These are phyloP conservation scores for Hylomyscus alleni DNA, from an alignment of 2,797 vertebrate species.

Conservation along the genomic window DNA sequence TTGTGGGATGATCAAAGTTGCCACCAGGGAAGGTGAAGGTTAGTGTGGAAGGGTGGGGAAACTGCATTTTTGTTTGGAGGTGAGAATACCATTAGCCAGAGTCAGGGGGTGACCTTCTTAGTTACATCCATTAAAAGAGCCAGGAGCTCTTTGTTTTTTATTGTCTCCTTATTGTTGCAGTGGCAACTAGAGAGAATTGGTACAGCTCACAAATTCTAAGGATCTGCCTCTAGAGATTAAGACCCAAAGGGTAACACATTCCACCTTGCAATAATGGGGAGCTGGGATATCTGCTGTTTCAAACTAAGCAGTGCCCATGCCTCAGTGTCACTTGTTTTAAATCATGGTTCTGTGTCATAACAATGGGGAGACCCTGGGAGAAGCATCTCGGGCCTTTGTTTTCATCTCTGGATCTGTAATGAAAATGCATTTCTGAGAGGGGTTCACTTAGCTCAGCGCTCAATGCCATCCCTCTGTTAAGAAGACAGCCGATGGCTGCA, in stretches of 20 bases:
- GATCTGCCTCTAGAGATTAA: background rate
- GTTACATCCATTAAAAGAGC: background rate
- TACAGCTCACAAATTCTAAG: background rate
- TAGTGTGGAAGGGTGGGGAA: background rate
- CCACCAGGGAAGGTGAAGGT: rapidly evolving
- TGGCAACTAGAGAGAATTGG: background rate
- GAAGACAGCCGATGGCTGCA: background rate
- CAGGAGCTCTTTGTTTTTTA: background rate
- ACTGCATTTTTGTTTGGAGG: background rate
- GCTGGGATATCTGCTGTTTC: rapidly evolving
- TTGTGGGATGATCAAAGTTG: background rate
- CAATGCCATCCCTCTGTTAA: rapidly evolving
- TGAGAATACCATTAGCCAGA: background rate
- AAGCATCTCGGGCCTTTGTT: background rate
- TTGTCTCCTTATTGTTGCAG: background rate
- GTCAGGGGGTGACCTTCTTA: background rate
- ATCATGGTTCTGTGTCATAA: background rate
- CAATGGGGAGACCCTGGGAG: background rate
- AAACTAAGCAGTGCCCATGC: background rate
- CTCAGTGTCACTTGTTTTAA: background rate
- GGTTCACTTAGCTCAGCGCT: background rate
- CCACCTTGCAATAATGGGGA: too few species aligned
- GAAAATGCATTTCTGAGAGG: background rate
- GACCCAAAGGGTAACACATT: background rate
- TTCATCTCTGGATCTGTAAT: background rate